Evolutionary conservation across 2,888 invertebrate genomes (phyloP), one percentile per base, ranked within the genome.

Genomic region (Lucinisca nassula): DNA sequence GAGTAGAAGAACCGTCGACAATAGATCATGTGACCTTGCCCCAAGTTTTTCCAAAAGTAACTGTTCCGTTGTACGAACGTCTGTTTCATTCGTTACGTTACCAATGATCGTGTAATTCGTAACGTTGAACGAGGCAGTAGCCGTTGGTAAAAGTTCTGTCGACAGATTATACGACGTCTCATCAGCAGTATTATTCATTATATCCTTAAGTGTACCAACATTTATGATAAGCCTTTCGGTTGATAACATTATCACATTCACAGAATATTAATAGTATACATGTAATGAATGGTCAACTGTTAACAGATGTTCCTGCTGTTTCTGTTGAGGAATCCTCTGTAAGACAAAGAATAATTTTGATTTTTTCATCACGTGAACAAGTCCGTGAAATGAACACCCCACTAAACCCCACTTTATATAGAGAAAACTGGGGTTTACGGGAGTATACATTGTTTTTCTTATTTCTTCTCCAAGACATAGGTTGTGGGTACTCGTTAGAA

Each of bases 41-140:
- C 92, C 92, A 35, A 92, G 84, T 30, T 72, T 77, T 24, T 38
- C 37, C 12, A 85, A 82, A 14, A 90, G 84, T 21, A 88, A 45
- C 27, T 85, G 78, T 17, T 88, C 82, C 24, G 51, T 82, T 0
- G 83, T 67, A 14, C 75, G 17, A 1, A 72, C 24, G 14, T 32
- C 24, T 12, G 86, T 72, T 21, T n/a, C 61, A 67, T 80, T 87
- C 0, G 74, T 83, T 0, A 58, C 17, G 38, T 80, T 82, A 1
- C 37, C 38, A 12, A 55, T 72, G n/a, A 0, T 72, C 0, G 55
- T 30, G 32, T 37, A 21, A 21, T 37, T 74, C 17, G 80, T 55
- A 55, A 73, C 58, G 58, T 45, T 8, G 45, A 45, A 45, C 8
- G 17, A 12, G 17, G 45, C 45, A 8, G 32, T 35, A 4, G 30